Evolutionary conservation across 2,797 vertebrate species (phyloP).

Genomic region (Nyctibius grandis): DNA sequence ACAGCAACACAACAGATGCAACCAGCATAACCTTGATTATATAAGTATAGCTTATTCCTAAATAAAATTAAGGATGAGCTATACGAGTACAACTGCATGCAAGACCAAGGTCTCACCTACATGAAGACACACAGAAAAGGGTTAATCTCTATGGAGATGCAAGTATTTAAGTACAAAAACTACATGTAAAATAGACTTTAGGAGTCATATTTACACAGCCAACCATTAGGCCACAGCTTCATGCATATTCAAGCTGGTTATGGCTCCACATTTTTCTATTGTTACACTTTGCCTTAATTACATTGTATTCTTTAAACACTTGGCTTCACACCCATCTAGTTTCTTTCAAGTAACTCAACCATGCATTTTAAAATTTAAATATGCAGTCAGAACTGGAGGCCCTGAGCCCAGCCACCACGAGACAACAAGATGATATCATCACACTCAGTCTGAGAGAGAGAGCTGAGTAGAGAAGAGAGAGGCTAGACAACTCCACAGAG

Average conservation of each 20-base stretch:
- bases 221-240: background rate
- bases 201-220: background rate
- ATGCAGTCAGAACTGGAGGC: background rate
- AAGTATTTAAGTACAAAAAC: background rate
- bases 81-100: background rate
- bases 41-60: background rate
- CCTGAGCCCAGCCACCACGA: constrained; percentile 1
- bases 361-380: constrained; percentile 18
- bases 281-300: constrained; percentile 49
- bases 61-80: background rate
- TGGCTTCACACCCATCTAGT: constrained; percentile 27
- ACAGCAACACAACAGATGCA: background rate
- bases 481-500: background rate
- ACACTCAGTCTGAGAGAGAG: background rate
- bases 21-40: background rate
- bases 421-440: constrained; percentile 6
- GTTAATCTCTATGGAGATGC: background rate
- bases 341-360: constrained; percentile 44
- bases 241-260: background rate
- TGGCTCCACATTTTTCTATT: constrained; percentile 15
- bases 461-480: background rate
- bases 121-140: background rate
- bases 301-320: constrained; percentile 35
- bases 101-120: background rate
- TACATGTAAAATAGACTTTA: background rate